Conservation (phyloP, 2,888 invertebrate genomes). For the Xylocampa areola region DNA sequence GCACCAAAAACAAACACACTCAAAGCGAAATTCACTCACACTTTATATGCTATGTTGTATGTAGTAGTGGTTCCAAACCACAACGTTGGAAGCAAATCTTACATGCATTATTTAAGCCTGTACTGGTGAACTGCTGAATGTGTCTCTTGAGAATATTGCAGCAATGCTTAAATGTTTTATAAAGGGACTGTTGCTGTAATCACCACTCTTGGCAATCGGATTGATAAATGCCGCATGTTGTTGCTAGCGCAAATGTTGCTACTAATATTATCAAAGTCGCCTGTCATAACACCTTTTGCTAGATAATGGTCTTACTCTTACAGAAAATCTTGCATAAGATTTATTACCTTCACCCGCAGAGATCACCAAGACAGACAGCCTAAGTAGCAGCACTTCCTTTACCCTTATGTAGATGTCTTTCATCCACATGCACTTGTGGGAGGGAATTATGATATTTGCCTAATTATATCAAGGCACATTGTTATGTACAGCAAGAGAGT, state of each 20-base stretch:
- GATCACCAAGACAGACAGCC: neutral
- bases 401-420: neutral
- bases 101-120: conserved; percentile 1
- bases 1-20: conserved; percentile 43
- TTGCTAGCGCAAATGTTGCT: too few species aligned
- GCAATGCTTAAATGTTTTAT: too few species aligned
- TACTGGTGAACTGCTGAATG: conserved; percentile 8
- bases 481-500: too few species aligned
- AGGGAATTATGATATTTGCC: neutral
- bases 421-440: neutral
- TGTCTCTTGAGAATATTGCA: neutral
- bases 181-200: neutral
- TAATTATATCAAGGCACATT: neutral
- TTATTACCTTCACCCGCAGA: neutral
- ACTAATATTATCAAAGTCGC: too few species aligned
- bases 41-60: too few species aligned
- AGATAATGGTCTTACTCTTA: too few species aligned
- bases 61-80: too few species aligned
- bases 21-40: conserved; percentile 13
- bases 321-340: too few species aligned
- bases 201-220: too few species aligned
- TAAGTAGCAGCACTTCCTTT: neutral
- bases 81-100: conserved; percentile 8
- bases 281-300: too few species aligned
- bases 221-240: too few species aligned